Evolutionary conservation across 2,888 invertebrate genomes (phyloP), one percentile per base, ranked within the genome.

Genomic region (Cynaeus angustus): DNA sequence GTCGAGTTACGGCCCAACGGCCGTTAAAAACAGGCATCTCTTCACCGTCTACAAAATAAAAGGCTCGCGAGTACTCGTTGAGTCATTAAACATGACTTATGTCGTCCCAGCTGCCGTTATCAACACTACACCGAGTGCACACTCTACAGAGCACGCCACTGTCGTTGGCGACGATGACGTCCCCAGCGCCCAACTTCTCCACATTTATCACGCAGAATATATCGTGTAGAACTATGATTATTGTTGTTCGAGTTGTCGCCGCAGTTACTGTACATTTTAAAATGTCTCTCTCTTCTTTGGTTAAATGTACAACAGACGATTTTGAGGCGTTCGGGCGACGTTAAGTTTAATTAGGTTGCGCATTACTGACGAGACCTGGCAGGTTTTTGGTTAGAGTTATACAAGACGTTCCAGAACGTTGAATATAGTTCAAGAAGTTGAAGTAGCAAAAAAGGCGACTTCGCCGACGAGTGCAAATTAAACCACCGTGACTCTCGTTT

Each of bases 31-130:
- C 73, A 74, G 70, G 66, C 72, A 70, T 70, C 74, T 71, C 69
- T 13, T 64, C 56, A 65, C 66, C 37, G 71, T 72, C 71, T 70
- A 75, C 68, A 71, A 71, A 74, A 64, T 74, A 74, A 75, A 73
- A 67, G 58, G 13, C 61, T 26, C 52, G n/a, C 16, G 50, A 62
- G 66, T 68, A 68, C 72, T 71, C 71, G 74, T 68, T 67, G 72
- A 72, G 74, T 77, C 77, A 77, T 78, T 78, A 78, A 76, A 75
- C 71, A 77, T 78, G 78, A 78, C 78, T 77, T 78, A 77, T 75
- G 74, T 72, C 68, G 59, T 52, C 58, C 67, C 66, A 69, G 66
- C 74, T 64, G 76, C 70, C 70, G 77, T 77, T 78, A 78, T 78
- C 78, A 78, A 76, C 77, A 74, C 76, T 72, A 77, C 76, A 68